Evolutionary conservation across 2,888 invertebrate species (phyloP).

Genomic region (Drymonia ruficornis): DNA sequence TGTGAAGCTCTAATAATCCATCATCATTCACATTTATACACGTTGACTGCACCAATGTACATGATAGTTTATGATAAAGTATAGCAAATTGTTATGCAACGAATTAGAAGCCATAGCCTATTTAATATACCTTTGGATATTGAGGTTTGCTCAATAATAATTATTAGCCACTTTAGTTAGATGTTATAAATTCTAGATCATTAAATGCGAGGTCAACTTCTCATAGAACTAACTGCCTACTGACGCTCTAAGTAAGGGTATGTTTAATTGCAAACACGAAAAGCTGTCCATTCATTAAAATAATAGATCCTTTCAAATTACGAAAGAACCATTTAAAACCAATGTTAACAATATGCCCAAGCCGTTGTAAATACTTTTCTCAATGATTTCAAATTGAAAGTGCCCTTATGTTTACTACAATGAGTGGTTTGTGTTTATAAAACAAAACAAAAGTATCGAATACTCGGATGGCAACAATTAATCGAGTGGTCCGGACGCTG

Average conservation of each 20-base stretch:
- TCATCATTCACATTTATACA: conserved; percentile 46
- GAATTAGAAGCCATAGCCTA: not conserved
- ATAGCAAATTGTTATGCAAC: not conserved
- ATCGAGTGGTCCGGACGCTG: conserved; percentile 82
- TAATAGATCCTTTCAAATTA: conserved; percentile 32
- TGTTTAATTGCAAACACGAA: conserved; percentile 61
- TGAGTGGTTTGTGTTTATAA: conserved; percentile 53
- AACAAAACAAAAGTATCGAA: conserved; percentile 77
- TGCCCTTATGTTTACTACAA: conserved; percentile 36
- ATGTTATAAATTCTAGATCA: conserved; percentile 50
- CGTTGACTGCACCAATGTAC: conserved; percentile 41
- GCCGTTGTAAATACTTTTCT: conserved; percentile 31
- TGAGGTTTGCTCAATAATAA: conserved; percentile 52
- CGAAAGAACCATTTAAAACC: conserved; percentile 23
- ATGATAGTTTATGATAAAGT: conserved; percentile 10
- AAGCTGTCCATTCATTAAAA: conserved; percentile 51
- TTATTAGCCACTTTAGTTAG: conserved; percentile 40
- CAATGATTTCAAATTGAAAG: conserved; percentile 37
- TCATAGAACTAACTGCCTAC: no score
- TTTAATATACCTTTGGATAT: conserved; percentile 39
- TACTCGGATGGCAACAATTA: conserved; percentile 78
- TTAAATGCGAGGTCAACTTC: conserved; percentile 62
- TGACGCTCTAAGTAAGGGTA: conserved; percentile 47
- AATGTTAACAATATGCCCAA: conserved; percentile 40
- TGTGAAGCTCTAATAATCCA: conserved; percentile 49